Base-by-base conservation (phyloP, 2,797 vertebrate species). In the Cossypha dichroa region DNA sequence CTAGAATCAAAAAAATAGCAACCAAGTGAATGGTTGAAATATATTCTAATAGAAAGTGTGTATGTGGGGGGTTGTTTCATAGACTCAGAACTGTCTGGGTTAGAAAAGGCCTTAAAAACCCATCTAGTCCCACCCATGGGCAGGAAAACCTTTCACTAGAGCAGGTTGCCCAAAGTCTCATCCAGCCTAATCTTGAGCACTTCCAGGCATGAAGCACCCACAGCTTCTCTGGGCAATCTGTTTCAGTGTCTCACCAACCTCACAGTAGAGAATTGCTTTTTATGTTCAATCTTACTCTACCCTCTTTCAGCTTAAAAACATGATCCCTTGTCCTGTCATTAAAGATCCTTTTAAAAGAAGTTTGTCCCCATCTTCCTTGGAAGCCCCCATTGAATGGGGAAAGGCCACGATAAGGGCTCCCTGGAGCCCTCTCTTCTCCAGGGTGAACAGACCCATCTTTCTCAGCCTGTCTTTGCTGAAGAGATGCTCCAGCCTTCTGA, bases 291-390 rank as follows among this genome's bases (percentile, higher is more conserved):
- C 22, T 68, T 78, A 87, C 49, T 17, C 12, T 38, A 45, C 13
- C 2, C 0, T 63, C 20, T 43, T 85, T 63, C 33, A 60, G 17
- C 36, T 88, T 40, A 66, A 45, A 62, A 45, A 3, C 2, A 4
- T 9, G 26, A 14, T 1, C 16, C 10, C 15, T 49, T 74, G 8
- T 41, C 29, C 8, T 81, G 1, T 33, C 0, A 0, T 10, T 46
- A 38, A 26, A 46, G 16, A 21, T 5, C 15, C 4, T 43, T 2
- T 8, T 34, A 43, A 51, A 49, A 34, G 34, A 56, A 14, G 5
- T 14, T 38, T 78, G 7, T 33, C 17, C 15, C 6, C 4, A 45
- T n/a, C 29, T 68, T 45, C 40, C 51, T 48, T 80, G 25, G 9
- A 73, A 63, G 13, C 4, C 4, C 13, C 5, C 4, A 48, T 72